Percentiles rank a stretch among this genome's conserved stretches.
Evolutionary conservation across 2,797 vertebrate genomes (phyloP).

Genomic region (Mastacembelus armatus): DNA sequence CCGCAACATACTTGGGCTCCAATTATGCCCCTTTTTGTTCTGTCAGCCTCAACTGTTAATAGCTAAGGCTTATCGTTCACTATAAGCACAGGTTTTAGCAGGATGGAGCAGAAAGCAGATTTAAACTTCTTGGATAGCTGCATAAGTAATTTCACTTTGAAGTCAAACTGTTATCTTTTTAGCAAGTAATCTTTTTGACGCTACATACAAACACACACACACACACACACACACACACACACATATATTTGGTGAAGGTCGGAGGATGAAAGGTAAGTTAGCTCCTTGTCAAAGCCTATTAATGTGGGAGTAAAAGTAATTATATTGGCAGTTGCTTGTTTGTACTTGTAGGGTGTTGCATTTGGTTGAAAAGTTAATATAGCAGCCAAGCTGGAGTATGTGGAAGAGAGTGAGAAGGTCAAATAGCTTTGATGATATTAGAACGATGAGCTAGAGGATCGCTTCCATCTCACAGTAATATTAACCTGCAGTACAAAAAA

Average conservation of each 20-base stretch:
- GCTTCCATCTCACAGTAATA: background rate
- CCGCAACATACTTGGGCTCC: conserved; percentile 34
- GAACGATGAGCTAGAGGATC: background rate
- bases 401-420: conserved; percentile 15
- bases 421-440: conserved; percentile 34
- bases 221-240: background rate
- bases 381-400: conserved; percentile 11
- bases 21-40: conserved; percentile 61
- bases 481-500: conserved; percentile 1
- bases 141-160: conserved; percentile 63
- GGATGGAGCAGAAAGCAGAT: conserved; percentile 42
- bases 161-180: conserved; percentile 39
- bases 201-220: background rate
- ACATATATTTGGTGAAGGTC: conserved; percentile 23
- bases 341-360: conserved; percentile 30
- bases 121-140: conserved; percentile 48
- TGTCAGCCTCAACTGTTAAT: conserved; percentile 55
- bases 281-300: conserved; percentile 64
- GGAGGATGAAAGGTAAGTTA: conserved; percentile 66
- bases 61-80: conserved; percentile 53
- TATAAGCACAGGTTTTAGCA: conserved; percentile 53
- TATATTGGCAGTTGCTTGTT: conserved; percentile 47
- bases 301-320: conserved; percentile 61
- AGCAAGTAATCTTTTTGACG: conserved; percentile 50
- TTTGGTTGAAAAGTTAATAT: conserved; percentile 43